Evolutionary conservation across 2,113 vertebrate species (phyloP).

Genomic region (Seriola dumerili): DNA sequence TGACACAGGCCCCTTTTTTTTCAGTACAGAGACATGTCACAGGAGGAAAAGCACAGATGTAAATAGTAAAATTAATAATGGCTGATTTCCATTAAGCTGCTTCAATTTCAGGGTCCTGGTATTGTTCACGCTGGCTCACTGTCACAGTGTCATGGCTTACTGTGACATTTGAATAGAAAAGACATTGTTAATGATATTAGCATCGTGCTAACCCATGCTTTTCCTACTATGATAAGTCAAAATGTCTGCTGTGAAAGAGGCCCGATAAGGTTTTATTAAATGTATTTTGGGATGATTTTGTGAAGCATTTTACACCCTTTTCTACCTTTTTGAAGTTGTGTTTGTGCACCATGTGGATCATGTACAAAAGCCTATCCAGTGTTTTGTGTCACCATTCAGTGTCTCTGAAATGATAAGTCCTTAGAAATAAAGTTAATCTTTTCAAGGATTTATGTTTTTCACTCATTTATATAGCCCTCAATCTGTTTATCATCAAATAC

Average conservation of each 20-base stretch:
- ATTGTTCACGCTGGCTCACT: not conserved
- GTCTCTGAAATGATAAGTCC: conserved; percentile 34
- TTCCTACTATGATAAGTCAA: not conserved
- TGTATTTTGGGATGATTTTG: conserved; percentile 71
- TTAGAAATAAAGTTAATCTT: conserved; percentile 71
- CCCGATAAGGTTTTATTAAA: conserved; percentile 5
- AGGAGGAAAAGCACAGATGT: not conserved
- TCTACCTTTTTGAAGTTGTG: conserved; percentile 23
- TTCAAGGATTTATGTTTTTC: conserved; percentile 50
- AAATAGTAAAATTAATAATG: not conserved
- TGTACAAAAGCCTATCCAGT: conserved; percentile 34
- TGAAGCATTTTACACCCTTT: conserved; percentile 30
- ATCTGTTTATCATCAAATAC: not conserved
- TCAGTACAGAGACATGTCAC: not conserved
- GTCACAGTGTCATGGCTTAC: not conserved
- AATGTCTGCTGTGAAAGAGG: not conserved
- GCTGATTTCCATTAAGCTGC: not conserved
- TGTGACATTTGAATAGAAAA: not conserved
- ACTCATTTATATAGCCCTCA: conserved; percentile 42
- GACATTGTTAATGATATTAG: not conserved
- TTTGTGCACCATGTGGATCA: conserved; percentile 26
- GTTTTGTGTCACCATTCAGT: conserved; percentile 56
- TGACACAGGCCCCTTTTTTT: not conserved
- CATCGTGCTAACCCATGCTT: not conserved
- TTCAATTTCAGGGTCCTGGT: not conserved